A percentile compares a stretch with the other conserved stretches of the same genome.
phyloP scores from a whole-genome alignment of 2,797 vertebrate species.

The Spheniscus humboldti region DNA sequence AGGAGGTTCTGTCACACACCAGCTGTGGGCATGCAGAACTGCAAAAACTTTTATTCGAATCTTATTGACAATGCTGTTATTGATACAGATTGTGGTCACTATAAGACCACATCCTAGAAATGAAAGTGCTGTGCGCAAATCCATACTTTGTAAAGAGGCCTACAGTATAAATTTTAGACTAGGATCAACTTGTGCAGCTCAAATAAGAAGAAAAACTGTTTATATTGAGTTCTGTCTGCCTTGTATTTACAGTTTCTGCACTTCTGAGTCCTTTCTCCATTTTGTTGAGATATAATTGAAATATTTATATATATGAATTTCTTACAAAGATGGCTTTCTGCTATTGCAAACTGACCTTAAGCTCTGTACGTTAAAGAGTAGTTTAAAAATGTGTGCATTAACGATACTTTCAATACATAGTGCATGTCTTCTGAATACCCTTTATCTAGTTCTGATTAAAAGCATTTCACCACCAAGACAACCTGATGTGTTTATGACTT shows the following conservation, averaged over 20 bases:
- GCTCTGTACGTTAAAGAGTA: neutral
- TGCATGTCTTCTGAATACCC: neutral
- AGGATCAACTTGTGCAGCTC: neutral
- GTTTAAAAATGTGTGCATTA: neutral
- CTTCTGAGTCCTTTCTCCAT: neutral
- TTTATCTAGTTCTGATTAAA: conserved; percentile 51
- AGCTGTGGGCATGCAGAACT: neutral
- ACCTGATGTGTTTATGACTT: conserved; percentile 28
- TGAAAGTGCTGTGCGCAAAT: neutral
- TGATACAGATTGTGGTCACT: neutral
- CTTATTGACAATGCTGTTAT: neutral
- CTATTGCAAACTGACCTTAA: neutral
- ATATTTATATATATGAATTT: neutral
- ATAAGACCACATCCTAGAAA: neutral
- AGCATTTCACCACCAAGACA: conserved; percentile 10
- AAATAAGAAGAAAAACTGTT: neutral
- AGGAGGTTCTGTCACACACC: neutral
- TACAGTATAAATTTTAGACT: neutral
- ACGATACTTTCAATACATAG: neutral
- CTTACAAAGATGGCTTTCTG: neutral
- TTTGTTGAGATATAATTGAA: neutral
- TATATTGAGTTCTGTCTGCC: neutral
- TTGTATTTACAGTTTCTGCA: neutral
- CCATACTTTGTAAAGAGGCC: neutral
- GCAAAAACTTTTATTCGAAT: neutral